A percentile compares a stretch with the other conserved stretches of the same genome.
Evolutionary conservation across 35 echinoderm and acorn worm species (phyloP).

Genomic region (Patiria miniata): DNA sequence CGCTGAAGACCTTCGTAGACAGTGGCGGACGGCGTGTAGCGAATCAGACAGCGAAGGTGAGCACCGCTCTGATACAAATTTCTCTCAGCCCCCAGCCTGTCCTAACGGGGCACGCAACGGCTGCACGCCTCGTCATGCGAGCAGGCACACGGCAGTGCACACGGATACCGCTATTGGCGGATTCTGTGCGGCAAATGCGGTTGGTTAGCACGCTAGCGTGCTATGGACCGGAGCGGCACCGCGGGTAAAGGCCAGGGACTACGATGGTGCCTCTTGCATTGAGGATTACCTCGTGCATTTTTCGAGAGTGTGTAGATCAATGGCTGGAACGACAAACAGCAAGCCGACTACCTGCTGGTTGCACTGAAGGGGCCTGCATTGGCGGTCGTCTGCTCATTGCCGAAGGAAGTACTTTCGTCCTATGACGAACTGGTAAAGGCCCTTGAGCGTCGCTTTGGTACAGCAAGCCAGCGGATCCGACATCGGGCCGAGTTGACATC

Average conservation of each 20-base stretch:
- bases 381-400: neutral
- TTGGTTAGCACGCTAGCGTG: neutral
- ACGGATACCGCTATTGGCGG: neutral
- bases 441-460: neutral
- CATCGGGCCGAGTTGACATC: neutral
- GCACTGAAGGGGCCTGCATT: neutral
- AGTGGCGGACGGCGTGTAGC: too few relatives aligned
- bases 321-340: neutral
- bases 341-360: neutral
- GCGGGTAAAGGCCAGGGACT: neutral
- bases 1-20: neutral
- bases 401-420: neutral
- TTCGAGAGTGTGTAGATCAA: neutral
- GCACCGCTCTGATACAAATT: neutral
- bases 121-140: too few relatives aligned
- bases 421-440: neutral
- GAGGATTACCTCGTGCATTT: neutral
- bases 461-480: neutral
- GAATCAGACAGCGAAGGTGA: too few relatives aligned
- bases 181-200: too few relatives aligned
- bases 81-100: neutral
- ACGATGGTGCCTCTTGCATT: neutral
- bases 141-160: too few relatives aligned
- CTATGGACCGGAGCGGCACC: neutral
- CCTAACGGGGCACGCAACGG: neutral